Conservation (phyloP, 2,797 vertebrate species). For the Manis crassicaudata region DNA sequence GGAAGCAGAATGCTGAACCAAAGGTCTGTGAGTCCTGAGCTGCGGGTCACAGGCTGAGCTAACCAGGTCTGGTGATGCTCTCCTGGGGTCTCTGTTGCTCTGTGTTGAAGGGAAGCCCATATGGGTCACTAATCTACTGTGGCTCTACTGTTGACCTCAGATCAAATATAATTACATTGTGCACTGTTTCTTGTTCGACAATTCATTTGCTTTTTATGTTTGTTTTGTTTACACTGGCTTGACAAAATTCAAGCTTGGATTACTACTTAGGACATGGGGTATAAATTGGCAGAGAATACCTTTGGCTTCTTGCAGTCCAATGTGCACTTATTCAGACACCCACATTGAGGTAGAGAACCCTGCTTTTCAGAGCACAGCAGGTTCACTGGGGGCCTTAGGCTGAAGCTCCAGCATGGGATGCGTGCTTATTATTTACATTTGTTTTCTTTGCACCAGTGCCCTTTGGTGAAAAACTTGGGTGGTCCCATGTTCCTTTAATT, state of each 20-base stretch:
- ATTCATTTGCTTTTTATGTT: neutral
- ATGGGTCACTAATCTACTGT: neutral
- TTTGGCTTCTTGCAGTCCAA: neutral
- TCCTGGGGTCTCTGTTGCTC: neutral
- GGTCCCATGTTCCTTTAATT: neutral
- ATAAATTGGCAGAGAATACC: neutral
- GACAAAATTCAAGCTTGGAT: neutral
- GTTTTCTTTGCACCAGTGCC: neutral
- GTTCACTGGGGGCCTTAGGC: neutral
- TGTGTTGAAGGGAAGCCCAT: neutral
- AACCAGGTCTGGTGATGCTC: neutral
- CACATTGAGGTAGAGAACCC: neutral
- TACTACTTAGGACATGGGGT: neutral
- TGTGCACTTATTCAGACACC: neutral
- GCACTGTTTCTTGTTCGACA: neutral
- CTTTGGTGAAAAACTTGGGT: neutral
- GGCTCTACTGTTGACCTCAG: neutral
- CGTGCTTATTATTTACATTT: neutral
- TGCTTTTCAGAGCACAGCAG: neutral
- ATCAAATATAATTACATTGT: neutral
- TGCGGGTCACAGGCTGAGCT: neutral
- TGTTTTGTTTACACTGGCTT: neutral
- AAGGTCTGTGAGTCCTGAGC: neutral
- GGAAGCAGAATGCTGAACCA: neutral
- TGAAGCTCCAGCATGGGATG: neutral